Evolutionary conservation across 2,113 vertebrate species (phyloP), one percentile per base, ranked within the genome.

Genomic region (Thinocorus orbignyianus): DNA sequence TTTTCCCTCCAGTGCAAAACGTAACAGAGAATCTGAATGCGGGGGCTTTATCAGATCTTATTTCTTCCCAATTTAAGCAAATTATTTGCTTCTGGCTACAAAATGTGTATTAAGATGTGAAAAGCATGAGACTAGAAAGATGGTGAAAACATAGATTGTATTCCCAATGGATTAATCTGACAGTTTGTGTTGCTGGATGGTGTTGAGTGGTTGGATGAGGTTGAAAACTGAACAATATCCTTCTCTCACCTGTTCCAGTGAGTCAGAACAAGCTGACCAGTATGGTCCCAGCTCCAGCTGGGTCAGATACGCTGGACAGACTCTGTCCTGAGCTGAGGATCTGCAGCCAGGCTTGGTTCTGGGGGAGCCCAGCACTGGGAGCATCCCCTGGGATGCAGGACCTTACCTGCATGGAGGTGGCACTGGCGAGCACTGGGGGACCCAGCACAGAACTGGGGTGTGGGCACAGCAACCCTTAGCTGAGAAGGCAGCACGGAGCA

Each of bases 381-480:
- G 35, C 33, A 51, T 42, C 66, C 41, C 23, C 28, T 39, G 78
- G 62, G 51, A 19, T 39, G 0, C 11, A 54, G 52, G 33, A 15
- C 48, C 41, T 71, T 19, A 9, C 16, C 51, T 20, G 39, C 1
- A 41, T 58, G 17, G 14, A 44, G 66, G 31, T 24, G 39, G 30
- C 2, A 2, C 33, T 17, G 26, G 66, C 15, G n/a, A 64, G 65
- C 14, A 10, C 28, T 52, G 3, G 15, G 20, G 57, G 58, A 11
- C 35, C 23, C 1, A 1, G 35, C 25, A 13, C 1, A 3, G 55
- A 13, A 14, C 20, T 31, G 4, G 70, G 23, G 26, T 2, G 15
- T 11, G 3, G 9, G 28, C 17, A 8, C 3, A 1, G 25, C 1
- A 1, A 15, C 10, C 6, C 0, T 11, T 13, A 31, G 46, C 39